A percentile compares a stretch with the other conserved stretches of the same genome.
Evolutionary conservation across 2,113 vertebrate genomes (phyloP).

Genomic region (Fukomys damarensis): DNA sequence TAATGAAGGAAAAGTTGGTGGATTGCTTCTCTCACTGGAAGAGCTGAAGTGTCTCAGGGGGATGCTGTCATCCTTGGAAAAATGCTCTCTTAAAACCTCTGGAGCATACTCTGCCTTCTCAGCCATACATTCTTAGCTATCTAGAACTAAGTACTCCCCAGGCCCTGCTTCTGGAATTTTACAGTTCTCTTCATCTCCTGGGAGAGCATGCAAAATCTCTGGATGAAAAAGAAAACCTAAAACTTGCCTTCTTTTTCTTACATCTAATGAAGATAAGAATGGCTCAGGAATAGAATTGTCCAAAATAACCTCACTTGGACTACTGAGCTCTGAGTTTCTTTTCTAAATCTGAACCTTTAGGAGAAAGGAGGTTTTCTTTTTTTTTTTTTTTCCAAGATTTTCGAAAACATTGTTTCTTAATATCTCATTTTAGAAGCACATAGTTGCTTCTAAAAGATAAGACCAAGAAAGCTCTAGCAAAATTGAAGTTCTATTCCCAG

Average conservation of each 20-base stretch:
- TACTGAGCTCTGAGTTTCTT: background rate
- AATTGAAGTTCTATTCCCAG: background rate
- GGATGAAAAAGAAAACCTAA: constrained; percentile 4
- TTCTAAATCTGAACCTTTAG: constrained; percentile 23
- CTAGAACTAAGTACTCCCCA: constrained; percentile 23
- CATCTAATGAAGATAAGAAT: background rate
- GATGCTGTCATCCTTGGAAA: constrained; percentile 35
- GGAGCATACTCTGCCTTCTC: background rate
- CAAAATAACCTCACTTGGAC: background rate
- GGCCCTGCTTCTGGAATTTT: background rate
- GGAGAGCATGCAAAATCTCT: constrained; percentile 31
- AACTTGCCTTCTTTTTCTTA: background rate
- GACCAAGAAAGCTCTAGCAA: background rate
- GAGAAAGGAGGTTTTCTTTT: background rate
- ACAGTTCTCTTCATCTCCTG: constrained; percentile 29
- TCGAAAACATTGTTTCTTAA: constrained; percentile 6
- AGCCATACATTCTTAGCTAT: background rate
- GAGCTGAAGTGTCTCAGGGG: background rate
- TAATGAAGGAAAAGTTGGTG: background rate
- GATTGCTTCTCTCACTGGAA: background rate
- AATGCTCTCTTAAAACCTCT: background rate
- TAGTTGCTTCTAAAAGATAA: background rate
- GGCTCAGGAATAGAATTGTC: background rate
- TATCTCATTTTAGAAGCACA: constrained; percentile 1
- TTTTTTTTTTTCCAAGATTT: constrained; percentile 37